A percentile compares a stretch with the other conserved stretches of the same genome.
Conservation (phyloP, 2,888 invertebrate genomes). For the Limenitis camilla region DNA sequence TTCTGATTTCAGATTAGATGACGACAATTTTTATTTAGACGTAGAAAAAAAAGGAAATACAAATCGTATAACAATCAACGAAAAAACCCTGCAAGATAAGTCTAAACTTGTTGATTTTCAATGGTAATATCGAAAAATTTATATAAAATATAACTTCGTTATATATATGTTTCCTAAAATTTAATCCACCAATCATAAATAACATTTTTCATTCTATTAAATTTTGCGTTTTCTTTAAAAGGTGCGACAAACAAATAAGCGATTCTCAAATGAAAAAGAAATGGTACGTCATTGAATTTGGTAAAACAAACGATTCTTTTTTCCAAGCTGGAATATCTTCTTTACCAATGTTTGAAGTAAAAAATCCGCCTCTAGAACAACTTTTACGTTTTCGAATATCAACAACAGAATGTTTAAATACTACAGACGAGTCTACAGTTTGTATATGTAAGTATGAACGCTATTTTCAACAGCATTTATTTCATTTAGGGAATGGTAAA, state of each 20-base stretch:
- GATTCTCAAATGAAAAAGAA: not conserved
- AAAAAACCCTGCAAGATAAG: slow-evolving; percentile 1
- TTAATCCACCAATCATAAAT: too few species aligned
- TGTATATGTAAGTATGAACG: slow-evolving; percentile 30
- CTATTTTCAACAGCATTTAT: too few species aligned
- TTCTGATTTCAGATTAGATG: slow-evolving; percentile 24
- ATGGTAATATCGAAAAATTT: slow-evolving; percentile 26
- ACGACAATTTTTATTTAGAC: slow-evolving; percentile 24
- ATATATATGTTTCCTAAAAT: too few species aligned
- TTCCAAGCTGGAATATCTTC: slow-evolving; percentile 24
- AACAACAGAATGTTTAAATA: slow-evolving; percentile 3
- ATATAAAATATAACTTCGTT: too few species aligned
- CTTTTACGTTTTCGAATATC: slow-evolving; percentile 29
- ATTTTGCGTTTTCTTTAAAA: not conserved
- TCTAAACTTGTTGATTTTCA: slow-evolving; percentile 17
- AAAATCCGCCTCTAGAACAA: slow-evolving; percentile 24
- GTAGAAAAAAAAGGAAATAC: slow-evolving; percentile 6
- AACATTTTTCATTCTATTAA: too few species aligned
- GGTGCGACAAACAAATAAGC: slow-evolving; percentile 2
- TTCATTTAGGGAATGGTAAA: too few species aligned
- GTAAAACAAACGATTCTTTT: slow-evolving; percentile 19
- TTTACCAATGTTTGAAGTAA: slow-evolving; percentile 24
- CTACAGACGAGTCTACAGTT: slow-evolving; percentile 21
- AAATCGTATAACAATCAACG: slow-evolving; percentile 9
- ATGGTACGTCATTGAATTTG: slow-evolving; percentile 29